These are phyloP conservation scores for Salticus scenicus DNA, from an alignment of 2,888 invertebrate genomes.

Conservation along the genomic window DNA sequence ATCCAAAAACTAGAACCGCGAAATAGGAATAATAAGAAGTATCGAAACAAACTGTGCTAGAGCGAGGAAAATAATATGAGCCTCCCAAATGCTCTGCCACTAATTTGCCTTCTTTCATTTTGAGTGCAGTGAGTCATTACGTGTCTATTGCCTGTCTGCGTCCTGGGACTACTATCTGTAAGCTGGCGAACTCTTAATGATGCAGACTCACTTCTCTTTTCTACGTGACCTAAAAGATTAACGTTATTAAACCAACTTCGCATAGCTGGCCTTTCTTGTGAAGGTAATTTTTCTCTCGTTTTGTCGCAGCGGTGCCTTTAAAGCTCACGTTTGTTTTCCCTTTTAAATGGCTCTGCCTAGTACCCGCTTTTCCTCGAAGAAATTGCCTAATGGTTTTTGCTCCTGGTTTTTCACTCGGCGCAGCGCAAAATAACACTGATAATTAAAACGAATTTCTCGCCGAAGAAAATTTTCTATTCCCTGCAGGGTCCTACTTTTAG, in stretches of 20 bases:
- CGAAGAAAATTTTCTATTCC: conserved; percentile 65
- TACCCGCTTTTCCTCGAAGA: conserved; percentile 44
- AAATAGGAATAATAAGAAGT: conserved; percentile 63
- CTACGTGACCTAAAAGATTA: conserved; percentile 70
- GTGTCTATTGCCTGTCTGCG: conserved; percentile 65
- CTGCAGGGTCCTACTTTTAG: conserved; percentile 52
- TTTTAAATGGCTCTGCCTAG: conserved; percentile 55
- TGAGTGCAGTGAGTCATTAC: conserved; percentile 64
- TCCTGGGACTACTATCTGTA: conserved; percentile 62
- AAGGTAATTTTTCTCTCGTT: conserved; percentile 67
- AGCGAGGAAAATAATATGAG: conserved; percentile 60
- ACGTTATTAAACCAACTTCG: conserved; percentile 64
- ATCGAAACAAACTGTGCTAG: conserved; percentile 63
- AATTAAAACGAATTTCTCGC: conserved; percentile 69
- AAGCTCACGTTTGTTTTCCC: conserved; percentile 46
- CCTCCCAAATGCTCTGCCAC: conserved; percentile 51
- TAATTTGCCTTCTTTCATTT: conserved; percentile 70
- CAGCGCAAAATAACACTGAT: conserved; percentile 62
- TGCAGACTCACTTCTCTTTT: conserved; percentile 53
- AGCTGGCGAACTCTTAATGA: conserved; percentile 67
- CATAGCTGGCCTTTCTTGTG: conserved; percentile 36
- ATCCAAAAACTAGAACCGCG: conserved; percentile 46
- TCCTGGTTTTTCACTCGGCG: conserved; percentile 51
- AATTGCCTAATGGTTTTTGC: conserved; percentile 69
- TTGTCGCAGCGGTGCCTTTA: conserved; percentile 42